Evolutionary conservation across 1,140 invertebrate species (phyloP).

Genomic region (Drosophila simulans): DNA sequence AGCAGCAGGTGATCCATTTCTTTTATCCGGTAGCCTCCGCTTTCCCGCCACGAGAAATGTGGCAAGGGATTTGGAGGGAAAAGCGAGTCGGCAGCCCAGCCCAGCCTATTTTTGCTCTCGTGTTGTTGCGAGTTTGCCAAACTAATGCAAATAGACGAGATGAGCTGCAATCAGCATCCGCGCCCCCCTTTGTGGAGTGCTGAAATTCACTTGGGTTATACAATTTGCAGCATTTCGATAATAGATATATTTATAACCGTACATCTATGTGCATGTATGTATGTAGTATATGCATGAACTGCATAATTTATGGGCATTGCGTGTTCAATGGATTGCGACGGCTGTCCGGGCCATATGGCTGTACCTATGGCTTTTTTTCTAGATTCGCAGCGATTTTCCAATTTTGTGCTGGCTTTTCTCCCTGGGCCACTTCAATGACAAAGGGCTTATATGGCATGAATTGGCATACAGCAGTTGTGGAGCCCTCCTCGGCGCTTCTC

Average conservation of each 20-base stretch:
- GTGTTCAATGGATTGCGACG: conserved; percentile 79
- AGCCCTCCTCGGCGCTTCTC: conserved; percentile 16
- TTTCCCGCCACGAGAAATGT: conserved; percentile 28
- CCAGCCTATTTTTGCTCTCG: conserved; percentile 62
- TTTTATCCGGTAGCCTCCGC: conserved; percentile 75
- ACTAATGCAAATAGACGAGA: conserved; percentile 80
- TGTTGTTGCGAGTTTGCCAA: conserved; percentile 57
- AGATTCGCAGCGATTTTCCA: conserved; percentile 1
- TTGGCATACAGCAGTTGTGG: background rate
- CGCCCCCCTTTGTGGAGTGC: conserved; percentile 21
- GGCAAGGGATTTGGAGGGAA: conserved; percentile 36
- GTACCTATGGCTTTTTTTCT: conserved; percentile 31
- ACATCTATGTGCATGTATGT: conserved; percentile 36
- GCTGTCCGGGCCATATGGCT: conserved; percentile 68
- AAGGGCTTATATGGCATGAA: background rate
- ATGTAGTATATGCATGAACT: conserved; percentile 58
- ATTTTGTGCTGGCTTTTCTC: conserved; percentile 24
- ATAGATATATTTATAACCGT: conserved; percentile 65
- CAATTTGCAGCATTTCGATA: conserved; percentile 76
- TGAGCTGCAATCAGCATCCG: conserved; percentile 44
- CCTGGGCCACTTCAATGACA: background rate
- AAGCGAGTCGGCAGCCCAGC: conserved; percentile 11
- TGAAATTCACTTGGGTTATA: conserved; percentile 56
- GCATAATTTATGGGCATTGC: conserved; percentile 82
- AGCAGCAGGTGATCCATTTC: conserved; percentile 82